Conservation (phyloP, 2,888 invertebrate species). For the Lacanobia oleracea region DNA sequence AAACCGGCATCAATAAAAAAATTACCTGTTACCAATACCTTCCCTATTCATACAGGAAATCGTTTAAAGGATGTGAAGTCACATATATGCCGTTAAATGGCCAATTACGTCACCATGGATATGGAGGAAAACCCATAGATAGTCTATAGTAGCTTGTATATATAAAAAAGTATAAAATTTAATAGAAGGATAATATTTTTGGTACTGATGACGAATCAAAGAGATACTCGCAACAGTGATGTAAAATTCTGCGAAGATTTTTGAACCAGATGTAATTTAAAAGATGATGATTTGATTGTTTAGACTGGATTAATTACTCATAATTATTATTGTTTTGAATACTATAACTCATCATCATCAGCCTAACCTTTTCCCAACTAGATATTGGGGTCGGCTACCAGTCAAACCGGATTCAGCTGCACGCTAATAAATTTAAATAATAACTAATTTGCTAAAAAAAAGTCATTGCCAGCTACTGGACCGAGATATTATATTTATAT, state of each 20-base stretch:
- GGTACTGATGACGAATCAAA: conserved; percentile 5
- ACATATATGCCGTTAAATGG: conserved; percentile 37
- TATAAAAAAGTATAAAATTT: conserved; percentile 13
- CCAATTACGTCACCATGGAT: conserved; percentile 59
- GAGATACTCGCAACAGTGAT: not conserved
- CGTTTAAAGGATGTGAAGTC: conserved; percentile 37
- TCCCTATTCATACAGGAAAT: conserved; percentile 28
- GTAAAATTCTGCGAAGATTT: not conserved
- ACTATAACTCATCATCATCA: too few species aligned
- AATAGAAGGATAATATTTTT: conserved; percentile 23
- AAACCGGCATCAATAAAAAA: conserved; percentile 2
- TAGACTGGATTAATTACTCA: not conserved
- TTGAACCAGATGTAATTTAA: not conserved
- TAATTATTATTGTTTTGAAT: not conserved
- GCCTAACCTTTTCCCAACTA: too few species aligned
- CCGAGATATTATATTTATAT: not conserved
- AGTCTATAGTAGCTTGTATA: conserved; percentile 4
- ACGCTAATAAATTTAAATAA: too few species aligned
- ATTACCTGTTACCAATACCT: conserved; percentile 12
- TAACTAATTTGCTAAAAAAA: too few species aligned
- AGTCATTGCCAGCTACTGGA: too few species aligned
- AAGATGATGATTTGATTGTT: conserved; percentile 14
- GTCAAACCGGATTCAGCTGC: too few species aligned
- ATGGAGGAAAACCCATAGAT: conserved; percentile 41
- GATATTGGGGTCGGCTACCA: too few species aligned